Evolutionary conservation across 92 coral and sea anemone genomes (phyloP).

Genomic region (Galaxea fascicularis): DNA sequence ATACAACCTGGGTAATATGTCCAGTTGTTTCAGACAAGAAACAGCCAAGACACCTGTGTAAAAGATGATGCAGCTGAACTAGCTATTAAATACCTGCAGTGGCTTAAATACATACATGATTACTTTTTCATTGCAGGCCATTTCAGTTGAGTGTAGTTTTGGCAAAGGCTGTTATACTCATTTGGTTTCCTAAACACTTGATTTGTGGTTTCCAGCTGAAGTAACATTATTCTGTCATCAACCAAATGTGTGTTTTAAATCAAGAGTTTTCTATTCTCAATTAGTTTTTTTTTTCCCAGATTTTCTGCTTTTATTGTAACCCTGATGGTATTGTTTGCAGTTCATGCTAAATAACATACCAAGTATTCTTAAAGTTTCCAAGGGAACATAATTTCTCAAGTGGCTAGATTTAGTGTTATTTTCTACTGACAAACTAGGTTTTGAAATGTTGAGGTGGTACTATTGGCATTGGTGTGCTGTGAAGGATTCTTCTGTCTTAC

Average conservation of each 20-base stretch:
- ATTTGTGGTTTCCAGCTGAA: conserved; percentile 62
- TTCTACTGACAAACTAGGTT: neutral
- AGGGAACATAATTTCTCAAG: too few species aligned
- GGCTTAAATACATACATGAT: conserved; percentile 43
- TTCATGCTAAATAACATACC: too few species aligned
- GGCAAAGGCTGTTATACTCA: conserved; percentile 41
- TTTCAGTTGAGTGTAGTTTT: conserved; percentile 24
- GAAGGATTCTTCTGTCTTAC: neutral
- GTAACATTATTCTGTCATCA: conserved; percentile 57
- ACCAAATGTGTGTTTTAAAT: conserved; percentile 4
- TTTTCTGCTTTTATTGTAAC: neutral
- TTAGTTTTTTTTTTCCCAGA: neutral
- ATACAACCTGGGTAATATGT: neutral
- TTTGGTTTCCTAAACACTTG: conserved; percentile 24
- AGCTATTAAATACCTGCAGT: conserved; percentile 48
- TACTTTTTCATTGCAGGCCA: conserved; percentile 52
- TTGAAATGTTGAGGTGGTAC: neutral
- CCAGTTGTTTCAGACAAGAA: neutral
- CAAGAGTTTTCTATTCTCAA: neutral
- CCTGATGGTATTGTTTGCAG: too few species aligned
- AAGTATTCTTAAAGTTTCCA: too few species aligned
- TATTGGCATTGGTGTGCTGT: too few species aligned
- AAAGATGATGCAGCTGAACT: conserved; percentile 1
- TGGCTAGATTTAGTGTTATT: neutral
- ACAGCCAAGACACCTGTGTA: conserved; percentile 26